Conservation (phyloP, 2,888 invertebrate genomes). For the Chrysotoxum bicinctum region DNA sequence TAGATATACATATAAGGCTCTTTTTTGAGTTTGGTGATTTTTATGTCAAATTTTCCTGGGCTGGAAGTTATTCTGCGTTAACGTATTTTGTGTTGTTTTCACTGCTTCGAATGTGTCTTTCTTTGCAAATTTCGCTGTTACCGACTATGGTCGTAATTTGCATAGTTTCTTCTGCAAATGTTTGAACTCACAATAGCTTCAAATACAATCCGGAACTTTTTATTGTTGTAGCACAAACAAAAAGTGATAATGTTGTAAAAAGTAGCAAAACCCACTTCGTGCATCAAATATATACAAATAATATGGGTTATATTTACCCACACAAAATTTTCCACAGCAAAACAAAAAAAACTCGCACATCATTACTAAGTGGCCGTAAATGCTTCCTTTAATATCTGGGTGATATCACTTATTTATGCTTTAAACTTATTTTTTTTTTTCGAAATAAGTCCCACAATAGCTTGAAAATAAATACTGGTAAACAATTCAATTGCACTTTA, state of each 20-base stretch:
- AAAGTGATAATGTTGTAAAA: neutral
- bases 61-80: no score
- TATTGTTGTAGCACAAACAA: neutral
- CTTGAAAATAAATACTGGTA: constrained; percentile 4
- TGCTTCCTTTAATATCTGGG: constrained; percentile 18
- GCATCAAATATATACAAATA: neutral
- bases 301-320: no score
- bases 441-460: constrained; percentile 10
- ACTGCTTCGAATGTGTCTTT: no score
- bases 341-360: constrained; percentile 19
- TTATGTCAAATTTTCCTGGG: no score
- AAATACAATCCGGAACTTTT: neutral
- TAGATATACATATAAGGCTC: no score
- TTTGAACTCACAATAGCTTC: no score
- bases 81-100: no score
- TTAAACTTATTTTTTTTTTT: no score
- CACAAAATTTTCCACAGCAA: neutral
- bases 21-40: no score
- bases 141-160: no score
- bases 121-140: no score
- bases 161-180: no score
- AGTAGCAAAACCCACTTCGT: neutral
- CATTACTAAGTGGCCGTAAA: constrained; percentile 10
- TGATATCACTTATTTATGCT: constrained; percentile 49
- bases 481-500: constrained; percentile 51